Conservation (phyloP, 2,113 vertebrate species). For the Catharus bicknelli region DNA sequence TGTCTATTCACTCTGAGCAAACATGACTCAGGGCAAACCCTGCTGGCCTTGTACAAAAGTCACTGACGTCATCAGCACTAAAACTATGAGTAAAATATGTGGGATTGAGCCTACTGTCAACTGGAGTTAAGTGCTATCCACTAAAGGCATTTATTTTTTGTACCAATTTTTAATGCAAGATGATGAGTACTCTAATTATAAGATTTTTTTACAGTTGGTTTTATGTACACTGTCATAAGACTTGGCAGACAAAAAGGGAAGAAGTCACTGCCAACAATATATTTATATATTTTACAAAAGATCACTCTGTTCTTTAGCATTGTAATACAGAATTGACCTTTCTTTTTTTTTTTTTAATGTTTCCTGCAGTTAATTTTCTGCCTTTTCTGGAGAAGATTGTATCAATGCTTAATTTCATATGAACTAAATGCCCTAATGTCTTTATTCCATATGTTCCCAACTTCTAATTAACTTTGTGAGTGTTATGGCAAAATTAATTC, state of each 20-base stretch:
- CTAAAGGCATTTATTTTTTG: slow-evolving; percentile 18
- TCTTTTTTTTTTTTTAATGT: not conserved
- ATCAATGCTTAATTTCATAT: not conserved
- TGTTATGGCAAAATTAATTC: not conserved
- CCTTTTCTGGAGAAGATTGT: not conserved
- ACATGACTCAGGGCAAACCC: not conserved
- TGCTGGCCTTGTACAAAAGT: not conserved
- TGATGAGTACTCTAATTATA: slow-evolving; percentile 24
- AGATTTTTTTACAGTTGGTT: slow-evolving; percentile 17
- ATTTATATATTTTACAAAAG: slow-evolving; percentile 48
- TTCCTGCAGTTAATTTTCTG: not conserved
- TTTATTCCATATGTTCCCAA: not conserved
- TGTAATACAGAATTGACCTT: not conserved
- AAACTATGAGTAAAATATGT: not conserved
- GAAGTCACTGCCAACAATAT: slow-evolving; percentile 6
- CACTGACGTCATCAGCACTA: not conserved
- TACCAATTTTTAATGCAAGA: slow-evolving; percentile 39
- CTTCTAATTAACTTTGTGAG: not conserved
- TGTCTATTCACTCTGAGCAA: not conserved
- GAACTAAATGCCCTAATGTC: not conserved
- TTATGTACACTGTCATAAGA: slow-evolving; percentile 51
- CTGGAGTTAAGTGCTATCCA: not conserved
- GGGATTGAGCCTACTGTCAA: not conserved
- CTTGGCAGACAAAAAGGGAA: slow-evolving; percentile 44
- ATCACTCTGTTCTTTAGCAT: slow-evolving; percentile 24